phyloP scores from a whole-genome alignment of 2,888 invertebrate species.

The Labia minor region DNA sequence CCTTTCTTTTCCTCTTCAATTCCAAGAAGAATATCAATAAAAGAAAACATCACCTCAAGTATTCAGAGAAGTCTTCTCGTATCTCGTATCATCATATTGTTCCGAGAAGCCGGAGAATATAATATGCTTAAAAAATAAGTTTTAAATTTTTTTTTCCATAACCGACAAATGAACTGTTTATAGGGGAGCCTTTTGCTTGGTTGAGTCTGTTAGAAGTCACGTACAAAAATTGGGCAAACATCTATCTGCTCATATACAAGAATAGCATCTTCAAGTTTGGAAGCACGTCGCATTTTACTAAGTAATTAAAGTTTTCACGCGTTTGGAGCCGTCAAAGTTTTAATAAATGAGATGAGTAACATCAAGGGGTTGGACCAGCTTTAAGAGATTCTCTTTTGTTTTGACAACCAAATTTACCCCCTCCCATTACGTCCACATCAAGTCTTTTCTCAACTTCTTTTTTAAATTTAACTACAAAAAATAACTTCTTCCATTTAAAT shows the following conservation, averaged over 20 bases:
- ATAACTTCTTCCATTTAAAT: background rate
- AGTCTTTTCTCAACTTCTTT: background rate
- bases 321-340: slow-evolving; percentile 3
- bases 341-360: slow-evolving; percentile 7
- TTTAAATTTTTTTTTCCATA: background rate
- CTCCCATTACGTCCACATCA: background rate
- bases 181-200: background rate
- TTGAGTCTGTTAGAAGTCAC: background rate
- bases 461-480: background rate
- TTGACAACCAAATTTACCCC: background rate
- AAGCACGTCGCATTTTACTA: slow-evolving; percentile 8
- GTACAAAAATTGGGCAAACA: background rate
- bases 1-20: no score
- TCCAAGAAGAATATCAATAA: no score
- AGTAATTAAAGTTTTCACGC: slow-evolving; percentile 13
- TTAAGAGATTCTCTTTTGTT: background rate
- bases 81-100: no score
- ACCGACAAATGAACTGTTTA: background rate
- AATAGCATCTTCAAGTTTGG: background rate
- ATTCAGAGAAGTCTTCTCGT: background rate
- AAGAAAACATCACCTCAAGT: background rate
- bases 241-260: background rate
- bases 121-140: background rate
- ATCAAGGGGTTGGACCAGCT: slow-evolving; percentile 1
- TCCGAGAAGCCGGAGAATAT: background rate